These are phyloP conservation scores for Ferdinandea cuprea DNA, from an alignment of 2,888 invertebrate species.

Conservation along the genomic window DNA sequence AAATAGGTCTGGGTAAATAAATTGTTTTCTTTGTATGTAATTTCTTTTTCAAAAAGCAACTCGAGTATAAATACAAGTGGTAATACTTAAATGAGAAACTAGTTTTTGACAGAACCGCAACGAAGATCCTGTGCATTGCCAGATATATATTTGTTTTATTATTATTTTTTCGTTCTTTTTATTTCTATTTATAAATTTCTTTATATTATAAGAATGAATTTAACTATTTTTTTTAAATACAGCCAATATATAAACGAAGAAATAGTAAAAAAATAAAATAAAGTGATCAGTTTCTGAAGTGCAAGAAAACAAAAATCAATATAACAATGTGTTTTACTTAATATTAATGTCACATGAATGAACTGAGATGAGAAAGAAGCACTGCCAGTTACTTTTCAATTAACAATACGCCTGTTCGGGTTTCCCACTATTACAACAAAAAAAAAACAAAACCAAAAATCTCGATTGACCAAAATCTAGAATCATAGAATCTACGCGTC, in stretches of 20 bases:
- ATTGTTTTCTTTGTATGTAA: conserved; percentile 68
- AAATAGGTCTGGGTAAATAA: conserved; percentile 93
- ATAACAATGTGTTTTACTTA: conserved; percentile 49
- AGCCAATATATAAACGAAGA: conserved; percentile 64
- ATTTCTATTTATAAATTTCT: conserved; percentile 63
- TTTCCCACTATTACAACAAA: too few species aligned
- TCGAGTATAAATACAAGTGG: conserved; percentile 65
- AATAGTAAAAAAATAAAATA: conserved; percentile 55
- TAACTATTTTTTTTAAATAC: conserved; percentile 67
- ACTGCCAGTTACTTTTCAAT: too few species aligned
- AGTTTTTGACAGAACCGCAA: conserved; percentile 45
- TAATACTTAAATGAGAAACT: conserved; percentile 59
- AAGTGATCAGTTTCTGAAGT: conserved; percentile 59
- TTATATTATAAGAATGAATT: conserved; percentile 68
- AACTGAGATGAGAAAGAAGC: not conserved
- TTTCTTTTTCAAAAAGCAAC: conserved; percentile 51
- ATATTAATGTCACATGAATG: not conserved
- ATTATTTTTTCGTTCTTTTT: conserved; percentile 31
- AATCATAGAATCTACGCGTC: too few species aligned
- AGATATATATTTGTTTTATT: conserved; percentile 42
- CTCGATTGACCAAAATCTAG: too few species aligned
- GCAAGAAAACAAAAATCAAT: conserved; percentile 31
- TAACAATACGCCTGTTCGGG: too few species aligned
- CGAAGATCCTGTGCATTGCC: conserved; percentile 56
- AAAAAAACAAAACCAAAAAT: too few species aligned